Evolutionary conservation across 2,113 vertebrate genomes (phyloP).

Genomic region (Platysternon megacephalum): DNA sequence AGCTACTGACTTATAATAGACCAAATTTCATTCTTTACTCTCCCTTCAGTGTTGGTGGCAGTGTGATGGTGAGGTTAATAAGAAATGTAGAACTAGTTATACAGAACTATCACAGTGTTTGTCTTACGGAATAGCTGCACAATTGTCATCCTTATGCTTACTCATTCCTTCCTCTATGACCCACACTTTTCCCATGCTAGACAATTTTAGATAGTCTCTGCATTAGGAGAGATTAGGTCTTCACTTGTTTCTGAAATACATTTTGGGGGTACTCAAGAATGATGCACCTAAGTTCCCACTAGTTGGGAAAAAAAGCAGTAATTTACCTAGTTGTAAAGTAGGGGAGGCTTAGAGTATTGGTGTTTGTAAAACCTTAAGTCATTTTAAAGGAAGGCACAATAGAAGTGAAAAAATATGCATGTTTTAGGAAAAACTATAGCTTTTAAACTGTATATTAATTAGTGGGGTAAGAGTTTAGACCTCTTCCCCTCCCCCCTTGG

Average conservation of each 20-base stretch:
- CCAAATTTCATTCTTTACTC: too few relatives aligned
- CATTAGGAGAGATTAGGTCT: too few relatives aligned
- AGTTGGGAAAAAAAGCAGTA: neutral
- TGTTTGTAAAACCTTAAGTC: neutral
- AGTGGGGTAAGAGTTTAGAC: neutral
- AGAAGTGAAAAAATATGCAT: neutral
- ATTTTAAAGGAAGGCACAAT: neutral
- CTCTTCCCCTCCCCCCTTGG: neutral
- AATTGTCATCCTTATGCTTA: neutral
- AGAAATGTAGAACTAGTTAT: too few relatives aligned
- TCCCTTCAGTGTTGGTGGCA: too few relatives aligned
- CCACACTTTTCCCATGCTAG: neutral
- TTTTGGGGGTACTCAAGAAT: neutral
- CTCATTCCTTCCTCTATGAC: neutral
- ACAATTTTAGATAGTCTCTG: neutral
- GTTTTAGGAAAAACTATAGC: too few relatives aligned
- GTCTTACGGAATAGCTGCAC: neutral
- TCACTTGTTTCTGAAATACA: neutral
- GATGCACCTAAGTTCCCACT: neutral
- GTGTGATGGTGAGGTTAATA: too few relatives aligned
- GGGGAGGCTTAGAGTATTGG: neutral
- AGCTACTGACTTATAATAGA: too few relatives aligned
- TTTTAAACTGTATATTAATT: too few relatives aligned
- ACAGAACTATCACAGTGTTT: neutral
- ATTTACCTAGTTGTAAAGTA: neutral